Base-by-base conservation (phyloP, 2,113 vertebrate species). In the Bos javanicus region DNA sequence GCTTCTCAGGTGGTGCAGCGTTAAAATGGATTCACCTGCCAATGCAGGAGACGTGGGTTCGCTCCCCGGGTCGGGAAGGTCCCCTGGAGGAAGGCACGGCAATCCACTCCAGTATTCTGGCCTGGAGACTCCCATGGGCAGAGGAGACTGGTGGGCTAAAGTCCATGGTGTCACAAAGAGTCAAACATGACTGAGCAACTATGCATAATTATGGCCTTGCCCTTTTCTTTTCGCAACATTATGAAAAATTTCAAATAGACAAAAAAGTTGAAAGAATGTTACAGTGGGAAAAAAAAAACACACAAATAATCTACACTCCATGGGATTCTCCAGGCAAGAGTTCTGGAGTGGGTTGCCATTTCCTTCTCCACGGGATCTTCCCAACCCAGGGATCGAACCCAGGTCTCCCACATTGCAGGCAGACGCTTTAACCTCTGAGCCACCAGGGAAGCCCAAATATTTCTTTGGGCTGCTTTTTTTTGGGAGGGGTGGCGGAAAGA, bases 401-500 rank as follows among this genome's bases (percentile, higher is more conserved):
- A 62, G 28, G 28, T 62, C 28, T 30, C 59, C 28, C 2, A 0
- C 59, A 60, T 15, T 60, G 13, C 13, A 60, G 59, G 13, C 59
- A 60, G 59, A 60, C 0, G 13, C 28, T 60, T 60, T 60, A 60
- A 60, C 59, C 26, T 60, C 59, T 60, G 59, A 60, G 59, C 59
- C 59, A 60, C 28, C 59, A 60, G 59, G 59, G 28, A 60, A 60
- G 59, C 59, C 59, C 28, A 30, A 6, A 60, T 60, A 60, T 60
- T 60, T 60, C 26, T 60, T 60, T 60, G 59, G 28, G 28, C 26
- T 2, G 0, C 59, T 60, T 60, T 60, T 60, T 59, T 60, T 60
- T 26, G 23, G 5, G 1, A 2, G 2, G 5, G 6, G 2, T 30
- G 6, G 59, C 0, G 0, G 59, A 62, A 62, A 62, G 59, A 62